A percentile compares a stretch with the other conserved stretches of the same genome.
Conservation (phyloP, 2,113 vertebrate genomes). For the Tinamus guttatus region DNA sequence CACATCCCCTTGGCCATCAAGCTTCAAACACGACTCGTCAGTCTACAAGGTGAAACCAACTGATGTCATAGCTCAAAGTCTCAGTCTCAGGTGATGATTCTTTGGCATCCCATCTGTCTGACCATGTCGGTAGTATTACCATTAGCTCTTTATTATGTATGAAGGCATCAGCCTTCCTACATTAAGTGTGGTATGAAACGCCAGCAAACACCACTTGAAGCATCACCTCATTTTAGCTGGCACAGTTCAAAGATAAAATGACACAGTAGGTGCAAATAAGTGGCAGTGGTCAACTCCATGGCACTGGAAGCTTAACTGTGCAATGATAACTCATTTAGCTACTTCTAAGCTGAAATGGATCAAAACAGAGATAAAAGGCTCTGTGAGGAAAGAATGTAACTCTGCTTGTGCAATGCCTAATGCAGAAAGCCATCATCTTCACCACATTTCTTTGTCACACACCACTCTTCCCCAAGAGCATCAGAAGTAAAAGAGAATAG, state of each 20-base stretch:
- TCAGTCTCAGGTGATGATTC: neutral
- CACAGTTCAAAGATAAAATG: neutral
- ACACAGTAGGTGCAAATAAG: neutral
- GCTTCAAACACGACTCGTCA: neutral
- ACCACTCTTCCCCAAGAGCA: neutral
- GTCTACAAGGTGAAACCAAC: neutral
- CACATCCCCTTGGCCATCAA: rapidly evolving
- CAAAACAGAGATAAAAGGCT: neutral
- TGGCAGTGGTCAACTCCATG: neutral
- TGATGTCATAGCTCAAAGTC: neutral
- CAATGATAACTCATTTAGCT: neutral
- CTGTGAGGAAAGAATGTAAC: rapidly evolving
- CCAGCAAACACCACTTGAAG: neutral
- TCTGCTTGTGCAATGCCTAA: neutral
- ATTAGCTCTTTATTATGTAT: neutral
- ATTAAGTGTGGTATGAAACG: neutral
- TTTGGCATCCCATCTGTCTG: rapidly evolving
- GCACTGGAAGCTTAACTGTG: neutral
- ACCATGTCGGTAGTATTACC: neutral
- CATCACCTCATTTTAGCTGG: neutral
- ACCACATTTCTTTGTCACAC: neutral
- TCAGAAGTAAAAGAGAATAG: neutral
- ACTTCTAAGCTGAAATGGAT: neutral
- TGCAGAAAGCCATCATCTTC: neutral
- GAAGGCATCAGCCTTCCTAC: neutral